phyloP scores from a whole-genome alignment of 1,140 invertebrate genomes.

The Epicauta chinensis region DNA sequence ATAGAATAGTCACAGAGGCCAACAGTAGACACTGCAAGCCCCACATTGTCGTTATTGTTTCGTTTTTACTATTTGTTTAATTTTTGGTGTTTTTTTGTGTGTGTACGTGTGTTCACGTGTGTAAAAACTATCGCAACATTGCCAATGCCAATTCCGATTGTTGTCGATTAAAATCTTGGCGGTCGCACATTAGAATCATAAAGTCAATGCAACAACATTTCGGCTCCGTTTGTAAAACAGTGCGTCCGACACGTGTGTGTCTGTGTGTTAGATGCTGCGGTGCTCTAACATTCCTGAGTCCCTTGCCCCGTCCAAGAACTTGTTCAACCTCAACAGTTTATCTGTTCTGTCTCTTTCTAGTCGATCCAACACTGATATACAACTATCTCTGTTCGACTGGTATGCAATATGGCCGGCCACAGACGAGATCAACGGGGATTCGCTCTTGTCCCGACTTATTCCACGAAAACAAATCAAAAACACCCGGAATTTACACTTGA shows the following conservation, averaged over 20 bases:
- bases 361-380: background rate
- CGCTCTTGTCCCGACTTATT: slow-evolving; percentile 17
- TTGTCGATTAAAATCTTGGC: slow-evolving; percentile 19
- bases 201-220: slow-evolving; percentile 18
- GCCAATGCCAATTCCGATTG: slow-evolving; percentile 4
- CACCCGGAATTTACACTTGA: background rate
- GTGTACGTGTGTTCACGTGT: slow-evolving; percentile 1
- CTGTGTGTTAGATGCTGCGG: slow-evolving; percentile 34
- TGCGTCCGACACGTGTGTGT: slow-evolving; percentile 32
- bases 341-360: slow-evolving; percentile 22
- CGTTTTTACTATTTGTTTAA: too few species aligned
- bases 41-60: slow-evolving; percentile 18
- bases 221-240: slow-evolving; percentile 22
- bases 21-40: slow-evolving; percentile 16
- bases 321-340: slow-evolving; percentile 35
- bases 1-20: slow-evolving; percentile 20
- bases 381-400: slow-evolving; percentile 43
- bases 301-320: slow-evolving; percentile 38
- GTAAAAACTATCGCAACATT: slow-evolving; percentile 15
- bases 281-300: slow-evolving; percentile 41
- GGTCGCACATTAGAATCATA: slow-evolving; percentile 13
- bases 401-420: slow-evolving; percentile 46
- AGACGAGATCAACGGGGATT: slow-evolving; percentile 33
- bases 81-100: too few species aligned
- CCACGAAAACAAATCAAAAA: slow-evolving; percentile 18